Base-by-base conservation (phyloP, 1,140 invertebrate genomes). In the Acromyrmex echinatior region DNA sequence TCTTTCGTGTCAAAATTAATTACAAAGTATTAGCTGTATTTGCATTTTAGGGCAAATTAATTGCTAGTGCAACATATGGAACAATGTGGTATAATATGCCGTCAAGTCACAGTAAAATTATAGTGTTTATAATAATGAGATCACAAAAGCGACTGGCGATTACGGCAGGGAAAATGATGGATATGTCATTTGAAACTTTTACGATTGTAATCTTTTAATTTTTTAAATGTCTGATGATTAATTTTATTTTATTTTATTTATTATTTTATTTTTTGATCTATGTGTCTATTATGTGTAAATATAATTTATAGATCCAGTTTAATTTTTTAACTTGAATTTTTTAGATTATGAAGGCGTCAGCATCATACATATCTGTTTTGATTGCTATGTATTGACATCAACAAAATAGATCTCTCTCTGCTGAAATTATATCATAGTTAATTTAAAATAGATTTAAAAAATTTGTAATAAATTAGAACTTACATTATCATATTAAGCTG, bases 321-420 rank as follows among this genome's bases (percentile, higher is more conserved):
- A 63, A 6, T 56, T 45, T 21, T 1, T 31, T 18, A 16, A 53
- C 4, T 35, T 71, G 3, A 62, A 73, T 45, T n/a, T n/a, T 84
- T 25, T 21, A 53, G 86, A 66, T 87, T 0, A 18, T 87, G 21
- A 87, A 74, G 25, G 60, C 79, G 3, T 87, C 86, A 35, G 70
- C 66, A 16, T 87, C 86, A 16, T 87, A 87, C 14, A 3, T 65
- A 7, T 87, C 86, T 0, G 68, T 87, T 14, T 74, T 87, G 45
- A 12, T 49, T 21, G 86, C 79, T 21, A 74, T 87, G 56, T 87
- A 82, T 35, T 87, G 6, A 87, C 58, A 45, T 18, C 0, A 45
- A 62, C 7, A 16, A 2, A 60, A 6, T 28, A 3, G 7, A 39
- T 39, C 6, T 28, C 5, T 9, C 5, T 35, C 58, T 56, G 0